Percentiles rank a stretch among this genome's conserved stretches.
Evolutionary conservation across 2,797 vertebrate genomes (phyloP).

Genomic region (Gobionotothen gibberifrons): DNA sequence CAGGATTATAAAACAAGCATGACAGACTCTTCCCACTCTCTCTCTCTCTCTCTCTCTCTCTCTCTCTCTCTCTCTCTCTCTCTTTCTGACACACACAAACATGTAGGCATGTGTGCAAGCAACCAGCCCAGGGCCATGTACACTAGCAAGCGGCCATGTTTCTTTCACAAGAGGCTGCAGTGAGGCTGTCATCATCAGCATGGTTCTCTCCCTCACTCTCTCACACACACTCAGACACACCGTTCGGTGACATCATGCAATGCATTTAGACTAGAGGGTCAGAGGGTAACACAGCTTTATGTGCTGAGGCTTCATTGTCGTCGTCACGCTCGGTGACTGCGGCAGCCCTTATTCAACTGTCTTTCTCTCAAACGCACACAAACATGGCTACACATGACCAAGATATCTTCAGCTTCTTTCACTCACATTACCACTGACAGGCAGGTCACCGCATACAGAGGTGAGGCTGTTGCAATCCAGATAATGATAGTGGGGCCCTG

Average conservation of each 20-base stretch:
- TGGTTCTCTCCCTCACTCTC: slow-evolving; percentile 42
- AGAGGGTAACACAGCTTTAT: slow-evolving; percentile 65
- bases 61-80: slow-evolving; percentile 55
- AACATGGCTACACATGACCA: slow-evolving; percentile 11
- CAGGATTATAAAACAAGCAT: slow-evolving; percentile 74
- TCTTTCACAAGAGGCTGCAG: slow-evolving; percentile 73
- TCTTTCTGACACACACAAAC: slow-evolving; percentile 32
- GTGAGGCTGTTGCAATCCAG: slow-evolving; percentile 37
- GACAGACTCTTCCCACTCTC: slow-evolving; percentile 61
- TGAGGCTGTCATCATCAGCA: slow-evolving; percentile 69
- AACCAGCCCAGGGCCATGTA: slow-evolving; percentile 75
- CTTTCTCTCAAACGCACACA: slow-evolving; percentile 29
- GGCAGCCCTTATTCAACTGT: slow-evolving; percentile 51
- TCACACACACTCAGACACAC: slow-evolving; percentile 25
- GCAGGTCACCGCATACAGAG: slow-evolving; percentile 34
- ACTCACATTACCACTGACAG: slow-evolving; percentile 31
- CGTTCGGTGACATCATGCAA: slow-evolving; percentile 69
- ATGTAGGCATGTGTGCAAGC: slow-evolving; percentile 60
- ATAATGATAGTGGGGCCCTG: slow-evolving; percentile 44
- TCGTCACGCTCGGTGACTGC: slow-evolving; percentile 56
- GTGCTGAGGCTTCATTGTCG: slow-evolving; percentile 61
- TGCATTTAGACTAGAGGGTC: slow-evolving; percentile 69
- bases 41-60: slow-evolving; percentile 37
- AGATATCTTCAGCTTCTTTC: slow-evolving; percentile 27
- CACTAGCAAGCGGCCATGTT: slow-evolving; percentile 78